Evolutionary conservation across 2,797 vertebrate species (phyloP).

Genomic region (Macroramphosus scolopax): DNA sequence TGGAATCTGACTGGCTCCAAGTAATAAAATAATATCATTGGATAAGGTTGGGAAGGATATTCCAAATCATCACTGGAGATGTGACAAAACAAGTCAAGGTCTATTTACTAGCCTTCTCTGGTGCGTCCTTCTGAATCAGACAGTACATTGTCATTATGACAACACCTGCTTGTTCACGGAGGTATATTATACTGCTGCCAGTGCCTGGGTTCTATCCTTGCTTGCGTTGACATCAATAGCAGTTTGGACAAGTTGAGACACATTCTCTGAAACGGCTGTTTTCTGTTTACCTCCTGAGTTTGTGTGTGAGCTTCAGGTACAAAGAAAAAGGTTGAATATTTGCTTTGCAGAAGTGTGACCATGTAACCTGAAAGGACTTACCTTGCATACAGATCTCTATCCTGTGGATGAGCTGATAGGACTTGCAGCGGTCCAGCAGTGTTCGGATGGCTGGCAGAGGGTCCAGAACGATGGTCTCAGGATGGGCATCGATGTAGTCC

Average conservation of each 20-base stretch:
- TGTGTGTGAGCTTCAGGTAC: too few relatives aligned
- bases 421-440: conserved; percentile 94
- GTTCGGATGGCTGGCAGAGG: conserved; percentile 95
- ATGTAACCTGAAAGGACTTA: conserved; percentile 43
- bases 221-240: not conserved
- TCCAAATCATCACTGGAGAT: not conserved
- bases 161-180: not conserved
- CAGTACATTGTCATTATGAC: not conserved
- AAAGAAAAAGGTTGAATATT: too few relatives aligned
- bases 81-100: not conserved
- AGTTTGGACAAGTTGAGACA: too few relatives aligned
- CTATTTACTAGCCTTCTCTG: not conserved
- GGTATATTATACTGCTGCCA: not conserved
- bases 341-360: too few relatives aligned
- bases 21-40: too few relatives aligned
- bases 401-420: conserved; percentile 93
- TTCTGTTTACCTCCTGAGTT: too few relatives aligned
- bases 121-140: not conserved
- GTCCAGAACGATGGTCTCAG: conserved; percentile 94
- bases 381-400: conserved; percentile 95
- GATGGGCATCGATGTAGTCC: conserved; percentile 97
- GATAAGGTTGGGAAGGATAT: too few relatives aligned
- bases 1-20: not conserved
- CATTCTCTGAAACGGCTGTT: too few relatives aligned
- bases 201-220: not conserved